Base-by-base conservation (phyloP, 2,888 invertebrate genomes). In the Acrobeloides nanus region DNA sequence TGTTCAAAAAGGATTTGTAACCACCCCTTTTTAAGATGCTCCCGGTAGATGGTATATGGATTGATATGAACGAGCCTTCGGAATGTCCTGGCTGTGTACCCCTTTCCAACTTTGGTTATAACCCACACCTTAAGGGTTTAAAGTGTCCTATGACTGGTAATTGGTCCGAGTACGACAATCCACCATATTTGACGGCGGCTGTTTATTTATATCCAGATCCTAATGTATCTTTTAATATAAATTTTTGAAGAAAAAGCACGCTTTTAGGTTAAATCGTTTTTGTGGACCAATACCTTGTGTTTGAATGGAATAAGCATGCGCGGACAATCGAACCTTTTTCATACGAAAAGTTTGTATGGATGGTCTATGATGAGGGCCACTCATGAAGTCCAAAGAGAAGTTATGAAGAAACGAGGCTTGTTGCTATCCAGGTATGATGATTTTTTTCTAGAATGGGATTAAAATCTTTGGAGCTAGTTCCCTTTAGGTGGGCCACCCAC, bases 11-110 rank as follows among this genome's bases (percentile, higher is more conserved):
- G 57, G 68, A 10, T 53, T 35, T 20, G 31, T 8, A 42, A 6
- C n/a, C 1, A 5, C 27, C n/a, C 17, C 20, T 20, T 35, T 35
- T 35, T 7, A 34, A 62, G 49, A 76, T 87, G 40, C 75, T 80
- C 3, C n/a, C n/a, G n/a, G 85, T 82, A 65, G 88, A 89, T 68
- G 88, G 87, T 8, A 82, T 83, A 34, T 88, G 88, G 88, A 84
- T 88, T 62, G 85, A 87, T 67, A 88, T 88, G 87, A 87, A 88
- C 76, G 88, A 88, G 72, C 86, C 86, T 0, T 84, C 85, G 0
- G 87, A 87, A 77, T n/a, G n/a, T n/a, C n/a, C n/a, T n/a, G n/a
- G n/a, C n/a, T n/a, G n/a, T n/a, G n/a, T n/a, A n/a, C n/a, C n/a
- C n/a, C n/a, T n/a, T n/a, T n/a, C n/a, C n/a, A n/a, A n/a, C n/a